Percentiles rank a stretch among this genome's conserved stretches.
Conservation (phyloP, 2,888 invertebrate genomes). For the Lithophane leautieri region DNA sequence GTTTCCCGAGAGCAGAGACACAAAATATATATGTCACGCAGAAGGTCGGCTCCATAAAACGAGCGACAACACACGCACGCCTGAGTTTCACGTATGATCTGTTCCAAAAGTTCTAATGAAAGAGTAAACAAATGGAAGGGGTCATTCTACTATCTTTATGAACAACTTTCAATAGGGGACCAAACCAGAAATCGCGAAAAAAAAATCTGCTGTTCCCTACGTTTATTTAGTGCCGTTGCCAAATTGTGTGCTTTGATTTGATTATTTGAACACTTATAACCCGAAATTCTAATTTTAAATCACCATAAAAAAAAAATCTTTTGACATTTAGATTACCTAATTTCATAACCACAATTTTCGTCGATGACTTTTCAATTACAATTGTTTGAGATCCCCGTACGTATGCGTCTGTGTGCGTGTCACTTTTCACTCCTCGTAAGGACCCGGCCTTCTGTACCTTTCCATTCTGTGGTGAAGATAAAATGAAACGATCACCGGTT, state of each 20-base stretch:
- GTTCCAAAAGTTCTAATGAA: background rate
- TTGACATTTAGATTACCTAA: too few relatives aligned
- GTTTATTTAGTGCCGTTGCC: too few relatives aligned
- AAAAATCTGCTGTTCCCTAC: too few relatives aligned
- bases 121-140: background rate
- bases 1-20: constrained; percentile 57
- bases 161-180: too few relatives aligned
- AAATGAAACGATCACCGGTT: constrained; percentile 64
- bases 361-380: too few relatives aligned
- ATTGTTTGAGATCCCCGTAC: background rate
- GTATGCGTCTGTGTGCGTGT: background rate
- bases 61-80: background rate
- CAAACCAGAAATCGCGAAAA: too few relatives aligned
- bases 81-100: background rate
- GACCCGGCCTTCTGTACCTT: background rate
- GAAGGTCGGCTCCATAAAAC: background rate
- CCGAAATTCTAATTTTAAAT: too few relatives aligned
- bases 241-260: too few relatives aligned
- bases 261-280: too few relatives aligned
- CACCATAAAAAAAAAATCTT: too few relatives aligned
- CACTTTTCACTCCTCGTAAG: background rate
- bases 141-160: too few relatives aligned
- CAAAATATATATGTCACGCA: background rate
- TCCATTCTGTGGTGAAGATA: constrained; percentile 53
- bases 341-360: too few relatives aligned